Base-by-base conservation (phyloP, 2,797 vertebrate genomes). In the Peromyscus nudipes region DNA sequence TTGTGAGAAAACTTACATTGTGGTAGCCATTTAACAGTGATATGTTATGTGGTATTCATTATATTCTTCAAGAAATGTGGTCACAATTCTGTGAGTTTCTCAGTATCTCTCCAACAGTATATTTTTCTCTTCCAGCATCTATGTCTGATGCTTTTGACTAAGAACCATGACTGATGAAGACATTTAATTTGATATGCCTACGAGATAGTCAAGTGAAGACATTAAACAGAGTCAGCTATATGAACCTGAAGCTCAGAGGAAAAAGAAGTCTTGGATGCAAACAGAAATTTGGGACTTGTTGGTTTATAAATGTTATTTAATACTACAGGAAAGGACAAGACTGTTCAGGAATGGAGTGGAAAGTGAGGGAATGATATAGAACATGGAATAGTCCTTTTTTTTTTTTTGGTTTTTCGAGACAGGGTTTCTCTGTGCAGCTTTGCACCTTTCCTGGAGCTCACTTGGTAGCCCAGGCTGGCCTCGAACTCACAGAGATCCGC, bases 161-260 rank as follows among this genome's bases (percentile, higher is more conserved):
- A 92, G 89, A 80, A 64, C 46, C 67, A 76, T 95, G 88, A 91
- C 95, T 92, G 96, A 96, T 94, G 67, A 96, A 97, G 96, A 96
- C 57, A 69, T 94, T 92, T 94, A 95, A n/a, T n/a, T n/a, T n/a
- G n/a, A n/a, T n/a, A n/a, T n/a, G n/a, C n/a, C n/a, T n/a, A n/a
- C n/a, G n/a, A n/a, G n/a, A n/a, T n/a, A n/a, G n/a, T n/a, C n/a
- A n/a, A n/a, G n/a, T n/a, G n/a, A n/a, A n/a, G n/a, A n/a, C n/a
- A n/a, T n/a, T n/a, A n/a, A n/a, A n/a, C n/a, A n/a, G n/a, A n/a
- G n/a, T n/a, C n/a, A n/a, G n/a, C n/a, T n/a, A n/a, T n/a, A n/a
- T n/a, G n/a, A n/a, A n/a, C n/a, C n/a, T n/a, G n/a, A n/a, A 94
- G n/a, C 96, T 97, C 95, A 85, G 65, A 95, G 85, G 94, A 92